Conservation (phyloP, 1,140 invertebrate genomes). For the Apis cerana region DNA sequence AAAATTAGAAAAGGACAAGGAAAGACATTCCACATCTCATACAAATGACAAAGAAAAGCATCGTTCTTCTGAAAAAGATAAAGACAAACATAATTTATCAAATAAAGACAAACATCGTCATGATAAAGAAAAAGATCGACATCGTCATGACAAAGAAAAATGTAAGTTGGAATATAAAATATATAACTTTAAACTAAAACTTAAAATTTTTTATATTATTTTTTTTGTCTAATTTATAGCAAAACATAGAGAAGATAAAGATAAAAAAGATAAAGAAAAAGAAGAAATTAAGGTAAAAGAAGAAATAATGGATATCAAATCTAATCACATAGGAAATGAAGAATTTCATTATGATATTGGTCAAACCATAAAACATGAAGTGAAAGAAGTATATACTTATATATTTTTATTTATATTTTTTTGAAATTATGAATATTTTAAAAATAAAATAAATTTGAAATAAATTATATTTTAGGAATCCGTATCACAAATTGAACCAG, state of each 20-base stretch:
- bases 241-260: constrained; percentile 77
- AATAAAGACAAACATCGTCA: constrained; percentile 82
- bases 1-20: constrained; percentile 82
- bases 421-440: not conserved
- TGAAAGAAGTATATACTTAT: constrained; percentile 69
- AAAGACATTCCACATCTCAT: constrained; percentile 75
- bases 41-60: constrained; percentile 82
- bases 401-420: not conserved
- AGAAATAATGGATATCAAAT: constrained; percentile 54
- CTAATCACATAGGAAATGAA: constrained; percentile 46
- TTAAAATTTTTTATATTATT: constrained; percentile 4
- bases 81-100: constrained; percentile 80
- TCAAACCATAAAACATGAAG: constrained; percentile 43
- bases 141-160: constrained; percentile 79
- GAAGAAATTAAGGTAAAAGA: constrained; percentile 70
- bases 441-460: not conserved
- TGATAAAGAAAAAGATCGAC: constrained; percentile 83
- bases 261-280: constrained; percentile 74
- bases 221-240: constrained; percentile 57
- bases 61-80: constrained; percentile 79
- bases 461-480: constrained; percentile 62
- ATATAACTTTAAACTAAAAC: not conserved
- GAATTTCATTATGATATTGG: constrained; percentile 34
- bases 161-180: constrained; percentile 61
- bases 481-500: constrained; percentile 73